Evolutionary conservation across 2,888 invertebrate species (phyloP), one percentile per base, ranked within the genome.

Genomic region (Hipparchia semele): DNA sequence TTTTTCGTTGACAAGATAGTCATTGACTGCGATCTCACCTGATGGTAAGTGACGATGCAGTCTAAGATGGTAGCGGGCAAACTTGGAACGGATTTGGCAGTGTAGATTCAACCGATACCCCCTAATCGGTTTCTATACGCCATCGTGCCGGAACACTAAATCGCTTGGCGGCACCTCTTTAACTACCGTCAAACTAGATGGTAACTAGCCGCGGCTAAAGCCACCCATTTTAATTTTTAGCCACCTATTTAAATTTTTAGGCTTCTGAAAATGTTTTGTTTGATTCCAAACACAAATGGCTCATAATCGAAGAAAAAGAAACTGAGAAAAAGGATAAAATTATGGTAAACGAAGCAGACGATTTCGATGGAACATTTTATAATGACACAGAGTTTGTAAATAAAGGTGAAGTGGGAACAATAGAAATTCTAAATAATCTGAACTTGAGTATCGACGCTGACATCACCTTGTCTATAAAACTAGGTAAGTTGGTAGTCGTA

Each of bases 381-480:
- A 51, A 9, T 7, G 56, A 58, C 6, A 39, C 23, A 61, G 8
- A 67, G 1, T 23, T 53, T 53, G 13, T 60, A 8, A 5, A 23
- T 5, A 54, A 69, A 12, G 53, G 51, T 54, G 66, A 75, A 64
- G 66, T 12, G 60, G 61, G 45, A 70, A 68, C 76, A 0, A 10
- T 80, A 51, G 70, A 71, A 1, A 54, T 79, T 2, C 65, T 87
- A 7, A 74, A 75, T 5, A 75, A 79, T 12, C 74, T 89, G 0
- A 87, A 87, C 73, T 79, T 88, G 0, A 87, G 87, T 71, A 82
- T 90, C 0, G 82, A 90, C 73, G 80, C 85, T 51, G 90, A 90
- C 77, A 82, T 89, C 2, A 77, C 81, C 10, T 0, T 86, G 1
- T 83, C 84, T 9, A 65, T 56, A 0, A 70, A 23, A 74, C 78